A percentile compares a stretch with the other conserved stretches of the same genome.
Conservation (phyloP, 2,888 invertebrate species). For the Dastarcus helophoroides region DNA sequence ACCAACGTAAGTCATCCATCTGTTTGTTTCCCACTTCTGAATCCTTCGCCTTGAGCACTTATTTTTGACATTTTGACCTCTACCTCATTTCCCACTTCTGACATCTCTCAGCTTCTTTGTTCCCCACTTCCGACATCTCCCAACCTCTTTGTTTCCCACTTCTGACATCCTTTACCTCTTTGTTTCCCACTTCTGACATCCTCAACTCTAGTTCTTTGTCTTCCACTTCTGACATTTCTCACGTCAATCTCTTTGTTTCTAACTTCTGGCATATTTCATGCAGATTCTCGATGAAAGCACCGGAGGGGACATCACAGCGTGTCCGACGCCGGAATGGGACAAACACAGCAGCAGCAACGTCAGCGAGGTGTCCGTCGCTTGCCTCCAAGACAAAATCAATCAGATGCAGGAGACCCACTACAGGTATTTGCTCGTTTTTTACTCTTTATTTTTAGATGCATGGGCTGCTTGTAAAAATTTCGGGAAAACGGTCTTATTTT, state of each 20-base stretch:
- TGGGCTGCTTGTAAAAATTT: background rate
- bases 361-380: slow-evolving; percentile 85
- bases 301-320: slow-evolving; percentile 48
- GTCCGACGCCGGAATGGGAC: slow-evolving; percentile 80
- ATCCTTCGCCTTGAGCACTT: background rate
- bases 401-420: slow-evolving; percentile 89
- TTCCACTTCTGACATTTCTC: no score
- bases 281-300: slow-evolving; percentile 28
- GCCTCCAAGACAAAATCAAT: slow-evolving; percentile 84
- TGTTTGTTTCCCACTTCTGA: background rate
- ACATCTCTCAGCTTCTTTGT: no score
- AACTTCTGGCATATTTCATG: no score
- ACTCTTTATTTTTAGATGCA: background rate
- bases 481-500: no score
- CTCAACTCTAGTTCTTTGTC: no score
- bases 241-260: no score
- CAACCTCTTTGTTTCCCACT: no score
- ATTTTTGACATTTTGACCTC: background rate
- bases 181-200: no score
- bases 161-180: no score
- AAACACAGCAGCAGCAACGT: slow-evolving; percentile 78
- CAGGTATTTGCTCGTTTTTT: slow-evolving; percentile 37
- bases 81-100: no score
- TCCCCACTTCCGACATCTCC: no score
- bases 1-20: slow-evolving; percentile 28